phyloP scores from a whole-genome alignment of 2,797 vertebrate genomes.

The Ctenosaura bakeri region DNA sequence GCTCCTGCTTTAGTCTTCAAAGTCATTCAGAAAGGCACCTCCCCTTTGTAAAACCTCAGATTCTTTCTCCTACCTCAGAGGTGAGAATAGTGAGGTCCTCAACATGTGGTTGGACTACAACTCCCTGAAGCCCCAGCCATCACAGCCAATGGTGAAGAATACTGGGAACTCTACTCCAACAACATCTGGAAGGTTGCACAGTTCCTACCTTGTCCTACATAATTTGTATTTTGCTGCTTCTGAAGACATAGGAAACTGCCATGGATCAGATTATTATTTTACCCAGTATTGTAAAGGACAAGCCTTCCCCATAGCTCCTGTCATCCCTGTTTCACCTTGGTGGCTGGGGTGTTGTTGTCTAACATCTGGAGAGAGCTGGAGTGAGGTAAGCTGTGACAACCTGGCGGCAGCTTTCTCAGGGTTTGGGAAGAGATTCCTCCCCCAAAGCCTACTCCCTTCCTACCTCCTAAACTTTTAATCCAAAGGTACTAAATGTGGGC shows the following conservation, averaged over 20 bases:
- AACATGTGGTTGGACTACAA: too few relatives aligned
- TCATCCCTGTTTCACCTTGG: background rate
- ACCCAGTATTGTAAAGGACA: background rate
- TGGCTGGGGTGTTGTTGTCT: background rate
- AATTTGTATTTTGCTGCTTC: too few relatives aligned
- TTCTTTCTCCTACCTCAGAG: background rate
- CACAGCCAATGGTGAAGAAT: too few relatives aligned
- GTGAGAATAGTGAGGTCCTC: too few relatives aligned
- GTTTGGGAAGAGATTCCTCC: background rate
- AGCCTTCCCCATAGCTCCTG: background rate
- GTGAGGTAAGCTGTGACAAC: too few relatives aligned
- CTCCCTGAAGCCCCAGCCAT: too few relatives aligned
- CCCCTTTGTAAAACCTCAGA: background rate
- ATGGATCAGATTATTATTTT: background rate
- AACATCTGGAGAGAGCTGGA: background rate
- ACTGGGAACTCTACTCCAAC: too few relatives aligned
- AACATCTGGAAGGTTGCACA: too few relatives aligned
- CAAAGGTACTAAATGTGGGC: background rate
- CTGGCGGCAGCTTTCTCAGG: too few relatives aligned
- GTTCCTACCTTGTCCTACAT: too few relatives aligned
- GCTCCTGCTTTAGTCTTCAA: background rate
- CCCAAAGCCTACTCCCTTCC: background rate
- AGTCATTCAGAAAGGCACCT: background rate
- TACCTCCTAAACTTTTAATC: background rate
- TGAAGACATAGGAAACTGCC: too few relatives aligned